Base-by-base conservation (phyloP, 2,888 invertebrate species). In the Perdita meconis region DNA sequence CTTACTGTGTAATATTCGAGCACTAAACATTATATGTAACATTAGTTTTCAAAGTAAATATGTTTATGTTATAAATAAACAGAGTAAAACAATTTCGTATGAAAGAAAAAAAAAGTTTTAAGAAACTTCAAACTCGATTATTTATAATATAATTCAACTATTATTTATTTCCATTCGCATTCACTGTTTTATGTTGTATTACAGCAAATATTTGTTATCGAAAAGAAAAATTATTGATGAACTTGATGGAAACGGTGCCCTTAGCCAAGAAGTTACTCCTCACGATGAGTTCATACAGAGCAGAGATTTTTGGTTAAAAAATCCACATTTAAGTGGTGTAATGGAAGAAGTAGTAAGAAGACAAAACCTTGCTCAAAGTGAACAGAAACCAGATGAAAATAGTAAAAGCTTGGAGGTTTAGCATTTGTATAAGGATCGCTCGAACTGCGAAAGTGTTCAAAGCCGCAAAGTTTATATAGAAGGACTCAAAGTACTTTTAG, bases 401-500 rank as follows among this genome's bases (percentile, higher is more conserved):
- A n/a, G n/a, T n/a, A n/a, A n/a, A n/a, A n/a, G n/a, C n/a, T n/a
- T n/a, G n/a, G n/a, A n/a, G n/a, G n/a, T n/a, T n/a, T n/a, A n/a
- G n/a, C n/a, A n/a, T n/a, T n/a, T n/a, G n/a, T n/a, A n/a, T n/a
- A n/a, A n/a, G n/a, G n/a, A n/a, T n/a, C n/a, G n/a, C n/a, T n/a
- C n/a, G n/a, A n/a, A n/a, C n/a, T n/a, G n/a, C n/a, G n/a, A n/a
- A n/a, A n/a, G n/a, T n/a, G n/a, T n/a, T n/a, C 16, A 16, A 44
- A 16, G 2, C 8, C 40, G 2, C 16, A 44, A 40, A 5, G 13
- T 44, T 34, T 53, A n/a, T 30, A 12, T 34, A 44, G 5, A 26
- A 24, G 24, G 30, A 16, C 42, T 26, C 56, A 71, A 51, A 67
- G 74, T 64, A 26, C n/a, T 51, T 38, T 53, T 73, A 24, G 55